These are phyloP conservation scores for Xyrichtys novacula DNA, from an alignment of 2,797 vertebrate species.

Conservation along the genomic window DNA sequence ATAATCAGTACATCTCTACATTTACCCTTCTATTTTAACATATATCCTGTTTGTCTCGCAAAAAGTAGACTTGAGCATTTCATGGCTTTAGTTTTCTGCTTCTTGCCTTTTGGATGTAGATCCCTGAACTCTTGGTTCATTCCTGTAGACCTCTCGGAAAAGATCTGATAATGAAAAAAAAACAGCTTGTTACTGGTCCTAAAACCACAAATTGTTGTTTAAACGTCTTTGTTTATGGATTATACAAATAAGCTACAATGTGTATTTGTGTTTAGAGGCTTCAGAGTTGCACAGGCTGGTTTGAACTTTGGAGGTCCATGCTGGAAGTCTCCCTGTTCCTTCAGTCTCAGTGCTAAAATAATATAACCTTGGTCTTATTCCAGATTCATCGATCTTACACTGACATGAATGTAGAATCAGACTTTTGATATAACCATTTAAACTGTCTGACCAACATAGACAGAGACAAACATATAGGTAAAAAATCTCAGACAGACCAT, in stretches of 20 bases:
- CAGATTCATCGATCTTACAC: neutral
- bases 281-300: neutral
- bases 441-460: neutral
- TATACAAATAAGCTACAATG: neutral
- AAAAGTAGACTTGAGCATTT: neutral
- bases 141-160: neutral
- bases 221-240: conserved; percentile 2
- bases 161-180: neutral
- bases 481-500: neutral
- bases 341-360: neutral
- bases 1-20: neutral
- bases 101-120: neutral
- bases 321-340: neutral
- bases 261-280: neutral
- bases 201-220: conserved; percentile 11
- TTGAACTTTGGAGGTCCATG: neutral
- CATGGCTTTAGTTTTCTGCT: neutral
- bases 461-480: neutral
- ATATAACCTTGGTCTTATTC: neutral
- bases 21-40: too few relatives aligned
- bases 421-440: neutral
- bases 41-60: too few relatives aligned
- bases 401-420: neutral
- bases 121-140: neutral
- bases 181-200: neutral